Evolutionary conservation across 1,140 invertebrate species (phyloP).

Genomic region (Drosophila kohkoa): DNA sequence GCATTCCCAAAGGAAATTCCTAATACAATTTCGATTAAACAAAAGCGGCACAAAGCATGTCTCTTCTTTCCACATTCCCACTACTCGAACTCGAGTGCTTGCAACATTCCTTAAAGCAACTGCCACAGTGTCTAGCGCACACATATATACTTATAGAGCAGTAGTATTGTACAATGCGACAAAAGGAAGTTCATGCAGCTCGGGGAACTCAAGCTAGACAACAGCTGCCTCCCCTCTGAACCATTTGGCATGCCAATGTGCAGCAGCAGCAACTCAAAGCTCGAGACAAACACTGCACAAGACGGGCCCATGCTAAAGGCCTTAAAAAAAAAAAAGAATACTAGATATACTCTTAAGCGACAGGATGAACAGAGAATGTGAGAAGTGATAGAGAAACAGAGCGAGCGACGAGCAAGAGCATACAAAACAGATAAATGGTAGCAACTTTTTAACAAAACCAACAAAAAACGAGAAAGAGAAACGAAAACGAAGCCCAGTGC

Average conservation of each 20-base stretch:
- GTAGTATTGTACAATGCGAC: slow-evolving; percentile 49
- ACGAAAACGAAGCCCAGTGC: slow-evolving; percentile 35
- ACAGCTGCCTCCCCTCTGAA: slow-evolving; percentile 12
- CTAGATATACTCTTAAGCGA: neutral
- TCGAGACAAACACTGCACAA: slow-evolving; percentile 46
- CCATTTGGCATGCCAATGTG: slow-evolving; percentile 47
- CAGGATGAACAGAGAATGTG: slow-evolving; percentile 32
- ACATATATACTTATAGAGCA: neutral
- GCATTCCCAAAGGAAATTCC: slow-evolving; percentile 26
- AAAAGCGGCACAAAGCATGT: slow-evolving; percentile 21
- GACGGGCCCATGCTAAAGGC: slow-evolving; percentile 23
- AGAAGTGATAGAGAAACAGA: slow-evolving; percentile 5
- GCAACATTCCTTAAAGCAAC: slow-evolving; percentile 39
- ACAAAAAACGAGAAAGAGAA: slow-evolving; percentile 31
- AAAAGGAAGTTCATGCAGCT: slow-evolving; percentile 63
- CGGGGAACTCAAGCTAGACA: slow-evolving; percentile 18
- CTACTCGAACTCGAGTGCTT: neutral
- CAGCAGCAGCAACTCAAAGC: slow-evolving; percentile 37
- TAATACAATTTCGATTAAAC: slow-evolving; percentile 43
- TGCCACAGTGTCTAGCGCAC: slow-evolving; percentile 37
- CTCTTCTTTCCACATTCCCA: neutral
- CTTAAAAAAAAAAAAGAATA: slow-evolving; percentile 24
- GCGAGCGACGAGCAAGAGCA: slow-evolving; percentile 5
- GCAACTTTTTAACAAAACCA: slow-evolving; percentile 75
- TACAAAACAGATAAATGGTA: slow-evolving; percentile 79